These are phyloP conservation scores for Schizaphis graminum DNA, from an alignment of 2,888 invertebrate species.

Conservation along the genomic window DNA sequence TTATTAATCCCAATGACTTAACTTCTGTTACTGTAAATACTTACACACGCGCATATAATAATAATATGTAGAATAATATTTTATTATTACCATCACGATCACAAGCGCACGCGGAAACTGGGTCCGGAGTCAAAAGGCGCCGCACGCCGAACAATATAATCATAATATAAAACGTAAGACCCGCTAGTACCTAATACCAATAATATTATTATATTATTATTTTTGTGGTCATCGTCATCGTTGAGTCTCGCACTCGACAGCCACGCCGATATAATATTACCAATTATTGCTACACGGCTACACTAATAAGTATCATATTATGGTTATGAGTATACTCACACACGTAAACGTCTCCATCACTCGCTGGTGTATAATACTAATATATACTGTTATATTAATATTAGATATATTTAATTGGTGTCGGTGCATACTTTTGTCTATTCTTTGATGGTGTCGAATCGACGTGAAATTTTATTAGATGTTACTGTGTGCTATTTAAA, in stretches of 20 bases:
- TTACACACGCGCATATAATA: not conserved
- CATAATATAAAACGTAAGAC: not conserved
- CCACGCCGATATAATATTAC: not conserved
- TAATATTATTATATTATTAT: not conserved
- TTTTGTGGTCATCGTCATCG: conserved; percentile 4
- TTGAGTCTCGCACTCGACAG: not conserved
- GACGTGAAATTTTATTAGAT: not conserved
- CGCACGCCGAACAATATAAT: conserved; percentile 23
- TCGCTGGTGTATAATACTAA: not conserved
- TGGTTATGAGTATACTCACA: not conserved
- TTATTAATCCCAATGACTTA: conserved; percentile 62
- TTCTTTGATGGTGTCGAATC: not conserved
- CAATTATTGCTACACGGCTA: not conserved
- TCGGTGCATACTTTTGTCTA: not conserved
- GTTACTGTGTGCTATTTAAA: not conserved
- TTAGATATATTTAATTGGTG: not conserved
- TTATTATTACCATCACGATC: not conserved
- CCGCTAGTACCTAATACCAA: not conserved
- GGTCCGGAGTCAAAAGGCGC: conserved; percentile 25
- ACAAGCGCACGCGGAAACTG: conserved; percentile 23
- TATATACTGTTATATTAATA: not conserved
- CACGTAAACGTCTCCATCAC: not conserved
- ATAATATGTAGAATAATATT: conserved; percentile 1
- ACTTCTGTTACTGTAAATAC: conserved; percentile 26
- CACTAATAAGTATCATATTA: not conserved